These are phyloP conservation scores for Dasypus novemcinctus DNA, from an alignment of 2,113 vertebrate genomes.

Conservation along the genomic window DNA sequence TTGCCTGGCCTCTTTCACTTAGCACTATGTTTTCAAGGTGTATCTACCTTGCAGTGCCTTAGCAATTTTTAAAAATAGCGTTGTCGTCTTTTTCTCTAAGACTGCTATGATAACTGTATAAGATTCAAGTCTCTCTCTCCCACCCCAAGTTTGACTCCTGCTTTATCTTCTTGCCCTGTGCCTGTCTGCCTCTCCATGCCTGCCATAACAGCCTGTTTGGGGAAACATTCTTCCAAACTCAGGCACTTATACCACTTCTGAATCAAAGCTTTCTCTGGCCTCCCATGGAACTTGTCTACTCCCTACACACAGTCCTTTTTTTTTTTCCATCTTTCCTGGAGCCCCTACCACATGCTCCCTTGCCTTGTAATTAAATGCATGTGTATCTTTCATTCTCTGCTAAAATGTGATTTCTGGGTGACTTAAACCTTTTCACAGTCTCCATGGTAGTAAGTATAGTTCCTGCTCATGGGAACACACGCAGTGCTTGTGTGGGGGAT, in stretches of 20 bases:
- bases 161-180: neutral
- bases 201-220: neutral
- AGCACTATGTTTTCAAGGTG: neutral
- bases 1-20: neutral
- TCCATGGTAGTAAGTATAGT: neutral
- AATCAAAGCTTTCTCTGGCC: neutral
- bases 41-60: neutral
- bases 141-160: neutral
- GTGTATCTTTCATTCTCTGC: neutral
- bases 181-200: neutral
- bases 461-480: neutral
- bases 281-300: neutral
- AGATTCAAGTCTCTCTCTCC: neutral
- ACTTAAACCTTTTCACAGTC: neutral
- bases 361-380: neutral
- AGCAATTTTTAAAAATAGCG: neutral
- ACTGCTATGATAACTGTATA: neutral
- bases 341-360: neutral
- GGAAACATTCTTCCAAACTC: neutral
- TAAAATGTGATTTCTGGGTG: neutral
- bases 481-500: neutral
- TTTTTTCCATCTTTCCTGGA: neutral
- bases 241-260: neutral
- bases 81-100: neutral
- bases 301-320: rapidly evolving